phyloP scores from a whole-genome alignment of 1,140 invertebrate genomes.

The Meloidogyne hapla region DNA sequence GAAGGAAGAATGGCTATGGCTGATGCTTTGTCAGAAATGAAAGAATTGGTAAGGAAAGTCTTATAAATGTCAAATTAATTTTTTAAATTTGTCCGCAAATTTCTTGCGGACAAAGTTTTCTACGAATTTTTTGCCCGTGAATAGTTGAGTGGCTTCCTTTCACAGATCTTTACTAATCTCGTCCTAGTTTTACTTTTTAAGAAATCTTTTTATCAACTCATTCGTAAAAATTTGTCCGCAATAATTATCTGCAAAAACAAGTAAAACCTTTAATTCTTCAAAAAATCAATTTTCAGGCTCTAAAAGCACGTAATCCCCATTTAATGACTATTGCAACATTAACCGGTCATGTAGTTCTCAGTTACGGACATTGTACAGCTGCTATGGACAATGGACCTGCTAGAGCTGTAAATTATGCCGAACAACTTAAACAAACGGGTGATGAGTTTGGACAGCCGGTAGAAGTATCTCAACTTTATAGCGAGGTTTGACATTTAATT shows the following conservation, averaged over 20 bases:
- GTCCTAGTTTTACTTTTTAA: no score
- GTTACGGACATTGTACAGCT: slow-evolving; percentile 72
- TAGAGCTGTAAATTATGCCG: slow-evolving; percentile 69
- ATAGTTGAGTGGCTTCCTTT: no score
- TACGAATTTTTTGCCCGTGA: no score
- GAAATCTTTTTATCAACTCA: no score
- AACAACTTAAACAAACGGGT: slow-evolving; percentile 74
- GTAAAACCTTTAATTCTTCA: no score
- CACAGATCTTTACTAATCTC: no score
- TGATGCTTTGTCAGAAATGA: slow-evolving; percentile 76
- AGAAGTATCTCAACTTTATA: slow-evolving; percentile 81
- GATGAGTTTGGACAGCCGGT: slow-evolving; percentile 81
- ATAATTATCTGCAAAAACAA: no score
- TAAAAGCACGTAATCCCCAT: slow-evolving; percentile 75
- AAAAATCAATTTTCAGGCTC: slow-evolving; percentile 59
- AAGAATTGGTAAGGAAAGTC: slow-evolving; percentile 69
- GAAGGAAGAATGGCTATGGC: slow-evolving; percentile 93
- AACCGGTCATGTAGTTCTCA: slow-evolving; percentile 71
- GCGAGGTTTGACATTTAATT: slow-evolving; percentile 67
- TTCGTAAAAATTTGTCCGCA: no score
- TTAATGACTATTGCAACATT: slow-evolving; percentile 91
- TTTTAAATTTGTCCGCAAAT: not conserved
- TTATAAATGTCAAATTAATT: not conserved
- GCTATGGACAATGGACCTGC: slow-evolving; percentile 89
- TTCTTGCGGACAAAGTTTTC: no score